Evolutionary conservation across 2,113 vertebrate genomes (phyloP).

Genomic region (Tylochromis polylepis): DNA sequence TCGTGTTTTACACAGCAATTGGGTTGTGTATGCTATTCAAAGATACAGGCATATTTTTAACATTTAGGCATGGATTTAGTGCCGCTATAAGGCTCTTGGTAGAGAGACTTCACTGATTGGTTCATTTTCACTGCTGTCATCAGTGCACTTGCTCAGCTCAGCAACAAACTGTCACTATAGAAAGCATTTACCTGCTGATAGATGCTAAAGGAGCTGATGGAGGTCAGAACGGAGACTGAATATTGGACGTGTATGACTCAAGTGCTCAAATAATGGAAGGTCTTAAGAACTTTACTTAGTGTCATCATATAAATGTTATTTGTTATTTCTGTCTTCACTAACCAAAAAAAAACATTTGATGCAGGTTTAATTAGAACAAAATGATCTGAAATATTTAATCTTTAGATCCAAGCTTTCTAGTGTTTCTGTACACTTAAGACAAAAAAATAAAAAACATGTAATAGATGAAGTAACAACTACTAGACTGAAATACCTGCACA

Average conservation of each 20-base stretch:
- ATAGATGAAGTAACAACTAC: neutral
- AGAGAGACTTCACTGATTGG: neutral
- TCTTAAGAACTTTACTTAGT: neutral
- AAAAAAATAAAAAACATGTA: neutral
- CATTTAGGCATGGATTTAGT: neutral
- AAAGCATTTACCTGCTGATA: neutral
- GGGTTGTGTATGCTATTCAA: neutral
- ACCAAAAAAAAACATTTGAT: no score
- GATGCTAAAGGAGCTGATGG: neutral
- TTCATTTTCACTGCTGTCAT: neutral
- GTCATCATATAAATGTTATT: no score
- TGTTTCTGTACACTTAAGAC: neutral
- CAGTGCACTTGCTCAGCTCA: neutral
- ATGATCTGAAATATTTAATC: neutral
- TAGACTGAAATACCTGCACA: conserved; percentile 75
- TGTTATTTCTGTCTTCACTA: no score
- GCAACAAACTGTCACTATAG: neutral
- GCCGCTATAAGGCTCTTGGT: neutral
- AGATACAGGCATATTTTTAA: neutral
- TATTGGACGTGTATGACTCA: neutral
- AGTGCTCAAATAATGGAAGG: neutral
- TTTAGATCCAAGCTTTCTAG: neutral
- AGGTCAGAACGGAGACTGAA: neutral
- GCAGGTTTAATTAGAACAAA: no score
- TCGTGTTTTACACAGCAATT: rapidly evolving